These are phyloP conservation scores for Harpegnathos saltator DNA, from an alignment of 1,140 invertebrate species.

Conservation along the genomic window DNA sequence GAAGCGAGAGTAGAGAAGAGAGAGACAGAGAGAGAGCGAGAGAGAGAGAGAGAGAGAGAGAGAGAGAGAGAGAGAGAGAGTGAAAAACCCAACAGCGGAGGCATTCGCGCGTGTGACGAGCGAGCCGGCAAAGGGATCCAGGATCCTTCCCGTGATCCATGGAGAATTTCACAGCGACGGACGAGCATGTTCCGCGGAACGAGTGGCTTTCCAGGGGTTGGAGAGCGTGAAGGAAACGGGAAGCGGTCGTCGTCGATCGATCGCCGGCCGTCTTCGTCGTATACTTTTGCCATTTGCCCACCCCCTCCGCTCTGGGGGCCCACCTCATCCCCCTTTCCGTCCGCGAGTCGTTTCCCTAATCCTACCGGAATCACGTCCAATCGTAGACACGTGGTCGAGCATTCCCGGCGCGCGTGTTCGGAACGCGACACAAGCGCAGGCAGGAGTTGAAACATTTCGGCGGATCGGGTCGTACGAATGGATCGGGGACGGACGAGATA, in stretches of 20 bases:
- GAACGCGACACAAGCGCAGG: neutral
- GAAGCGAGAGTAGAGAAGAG: too few relatives aligned
- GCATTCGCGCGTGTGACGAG: neutral
- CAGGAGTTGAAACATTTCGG: constrained; percentile 33
- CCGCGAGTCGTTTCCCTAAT: constrained; percentile 52
- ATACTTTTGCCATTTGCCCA: constrained; percentile 15
- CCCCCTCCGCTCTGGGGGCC: neutral
- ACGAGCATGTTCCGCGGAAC: constrained; percentile 12
- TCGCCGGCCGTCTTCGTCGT: constrained; percentile 15
- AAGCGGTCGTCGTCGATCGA: constrained; percentile 53
- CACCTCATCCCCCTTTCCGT: neutral
- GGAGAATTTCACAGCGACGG: constrained; percentile 43
- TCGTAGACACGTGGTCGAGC: constrained; percentile 56
- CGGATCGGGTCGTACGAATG: constrained; percentile 29
- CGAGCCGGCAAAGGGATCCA: constrained; percentile 54
- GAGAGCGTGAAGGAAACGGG: neutral
- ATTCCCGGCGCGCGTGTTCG: constrained; percentile 38
- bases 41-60: neutral
- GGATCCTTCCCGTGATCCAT: constrained; percentile 60
- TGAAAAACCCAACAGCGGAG: neutral
- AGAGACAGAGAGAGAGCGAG: too few relatives aligned
- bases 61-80: neutral
- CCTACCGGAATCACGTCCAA: constrained; percentile 58
- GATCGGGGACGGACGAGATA: constrained; percentile 17
- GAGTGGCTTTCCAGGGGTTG: too few relatives aligned